Evolutionary conservation across 2,888 invertebrate genomes (phyloP).

Genomic region (Adelognathus sp.): DNA sequence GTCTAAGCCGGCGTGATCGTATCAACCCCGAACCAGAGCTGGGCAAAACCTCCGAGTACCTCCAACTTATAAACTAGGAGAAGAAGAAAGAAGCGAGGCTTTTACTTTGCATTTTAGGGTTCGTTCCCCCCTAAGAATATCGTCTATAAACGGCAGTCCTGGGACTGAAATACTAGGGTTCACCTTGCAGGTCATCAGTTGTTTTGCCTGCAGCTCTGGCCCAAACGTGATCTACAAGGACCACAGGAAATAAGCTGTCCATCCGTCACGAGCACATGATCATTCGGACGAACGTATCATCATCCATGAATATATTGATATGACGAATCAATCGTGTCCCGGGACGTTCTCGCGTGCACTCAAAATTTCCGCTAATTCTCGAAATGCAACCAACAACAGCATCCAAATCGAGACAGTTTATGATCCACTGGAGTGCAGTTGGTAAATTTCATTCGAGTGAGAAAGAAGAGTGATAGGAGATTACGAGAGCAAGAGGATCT

Average conservation of each 20-base stretch:
- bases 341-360: neutral
- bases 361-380: neutral
- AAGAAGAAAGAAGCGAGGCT: no score
- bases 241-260: no score
- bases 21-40: neutral
- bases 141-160: no score
- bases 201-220: no score
- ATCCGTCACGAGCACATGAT: neutral
- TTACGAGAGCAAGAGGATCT: conserved; percentile 31
- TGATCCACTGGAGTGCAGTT: neutral
- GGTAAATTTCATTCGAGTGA: neutral
- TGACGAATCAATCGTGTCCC: neutral
- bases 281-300: neutral
- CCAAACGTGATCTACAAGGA: no score
- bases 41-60: neutral
- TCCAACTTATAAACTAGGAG: no score
- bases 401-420: neutral
- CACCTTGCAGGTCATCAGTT: no score
- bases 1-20: neutral
- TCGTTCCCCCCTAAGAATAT: no score
- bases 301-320: neutral
- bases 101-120: no score
- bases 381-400: neutral
- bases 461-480: neutral
- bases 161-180: no score